These are phyloP conservation scores for Ovibos moschatus DNA, from an alignment of 2,113 vertebrate species.

Conservation along the genomic window DNA sequence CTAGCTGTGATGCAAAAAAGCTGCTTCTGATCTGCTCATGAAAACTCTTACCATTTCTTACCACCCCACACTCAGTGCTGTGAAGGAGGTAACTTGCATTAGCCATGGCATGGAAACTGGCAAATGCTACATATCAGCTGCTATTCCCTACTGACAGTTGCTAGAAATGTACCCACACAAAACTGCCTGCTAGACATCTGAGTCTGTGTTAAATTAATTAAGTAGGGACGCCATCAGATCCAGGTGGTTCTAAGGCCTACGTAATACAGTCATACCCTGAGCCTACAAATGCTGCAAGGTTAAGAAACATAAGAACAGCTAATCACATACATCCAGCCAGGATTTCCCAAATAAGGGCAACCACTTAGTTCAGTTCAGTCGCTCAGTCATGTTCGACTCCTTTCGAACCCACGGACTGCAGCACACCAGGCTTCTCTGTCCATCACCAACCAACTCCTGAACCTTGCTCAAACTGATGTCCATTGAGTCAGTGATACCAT, in stretches of 20 bases:
- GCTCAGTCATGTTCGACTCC: neutral
- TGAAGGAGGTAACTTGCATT: neutral
- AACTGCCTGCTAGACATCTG: neutral
- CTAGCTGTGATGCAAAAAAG: neutral
- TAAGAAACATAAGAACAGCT: neutral
- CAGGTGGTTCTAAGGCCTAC: neutral
- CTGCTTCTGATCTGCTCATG: neutral
- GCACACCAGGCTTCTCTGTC: neutral
- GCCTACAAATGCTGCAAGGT: neutral
- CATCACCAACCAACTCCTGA: neutral
- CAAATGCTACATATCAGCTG: neutral
- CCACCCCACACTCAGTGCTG: neutral
- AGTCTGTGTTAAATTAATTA: neutral
- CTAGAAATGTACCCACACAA: neutral
- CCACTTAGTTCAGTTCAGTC: neutral
- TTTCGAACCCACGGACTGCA: rapidly evolving
- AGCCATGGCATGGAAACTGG: neutral
- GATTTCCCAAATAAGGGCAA: neutral
- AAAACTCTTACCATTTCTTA: neutral
- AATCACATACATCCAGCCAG: neutral
- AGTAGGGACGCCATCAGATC: neutral
- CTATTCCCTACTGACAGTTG: neutral
- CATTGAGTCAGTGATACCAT: neutral
- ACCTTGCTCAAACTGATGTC: neutral
- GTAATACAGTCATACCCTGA: neutral